Percentiles rank a stretch among this genome's conserved stretches.
These are phyloP conservation scores for Periophthalmodon schlosseri DNA, from an alignment of 2,113 vertebrate genomes.

Conservation along the genomic window DNA sequence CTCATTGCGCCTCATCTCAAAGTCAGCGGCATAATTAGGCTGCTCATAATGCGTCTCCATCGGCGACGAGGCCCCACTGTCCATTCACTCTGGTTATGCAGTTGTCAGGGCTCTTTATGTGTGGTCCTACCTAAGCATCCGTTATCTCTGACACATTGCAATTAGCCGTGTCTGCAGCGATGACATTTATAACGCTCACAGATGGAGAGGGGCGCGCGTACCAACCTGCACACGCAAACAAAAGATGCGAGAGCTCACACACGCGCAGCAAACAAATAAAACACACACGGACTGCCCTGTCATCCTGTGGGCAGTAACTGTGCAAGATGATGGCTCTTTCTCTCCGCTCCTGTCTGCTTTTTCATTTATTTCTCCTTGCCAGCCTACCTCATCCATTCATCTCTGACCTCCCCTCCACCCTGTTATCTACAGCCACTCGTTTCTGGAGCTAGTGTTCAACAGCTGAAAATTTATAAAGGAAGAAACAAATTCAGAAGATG, in stretches of 20 bases:
- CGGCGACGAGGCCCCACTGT: conserved; percentile 36
- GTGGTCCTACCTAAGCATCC: conserved; percentile 50
- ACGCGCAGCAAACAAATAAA: conserved; percentile 29
- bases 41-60: conserved; percentile 48
- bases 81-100: conserved; percentile 64
- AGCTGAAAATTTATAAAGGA: not conserved
- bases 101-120: conserved; percentile 59
- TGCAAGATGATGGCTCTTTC: conserved; percentile 59
- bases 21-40: conserved; percentile 57
- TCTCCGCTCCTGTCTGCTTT: conserved; percentile 42
- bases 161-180: conserved; percentile 62
- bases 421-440: conserved; percentile 44
- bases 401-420: conserved; percentile 40
- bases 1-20: conserved; percentile 41
- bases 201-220: conserved; percentile 43
- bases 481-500: not conserved
- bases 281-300: conserved; percentile 32
- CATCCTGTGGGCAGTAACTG: conserved; percentile 47
- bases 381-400: conserved; percentile 54
- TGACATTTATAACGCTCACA: conserved; percentile 59
- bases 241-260: conserved; percentile 6
- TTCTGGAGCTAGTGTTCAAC: conserved; percentile 8
- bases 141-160: conserved; percentile 69
- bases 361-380: conserved; percentile 63
- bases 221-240: conserved; percentile 26